Base-by-base conservation (phyloP, 2,113 vertebrate species). In the Neofelis nebulosa region DNA sequence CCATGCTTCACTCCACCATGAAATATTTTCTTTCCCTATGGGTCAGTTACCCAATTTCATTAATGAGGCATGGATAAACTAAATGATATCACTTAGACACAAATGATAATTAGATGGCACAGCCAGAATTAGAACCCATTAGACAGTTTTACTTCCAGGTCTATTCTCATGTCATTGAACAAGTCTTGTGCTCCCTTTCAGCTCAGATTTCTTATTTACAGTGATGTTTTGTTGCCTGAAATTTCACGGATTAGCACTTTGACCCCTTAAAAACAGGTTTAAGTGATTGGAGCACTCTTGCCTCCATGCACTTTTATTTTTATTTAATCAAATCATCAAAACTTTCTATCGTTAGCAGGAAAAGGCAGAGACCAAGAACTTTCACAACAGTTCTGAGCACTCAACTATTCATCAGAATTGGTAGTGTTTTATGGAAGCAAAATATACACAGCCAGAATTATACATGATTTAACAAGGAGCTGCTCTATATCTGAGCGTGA, bases 281-380 rank as follows among this genome's bases (percentile, higher is more conserved):
- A 95, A 71, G 13, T 91, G 78, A 86, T 36, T 41, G 23, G 11
- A 92, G 52, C 19, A 29, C 25, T 91, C 61, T 82, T 95, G 80
- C 76, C n/a, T 95, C 84, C 66, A 38, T 92, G 50, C 65, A 45
- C 57, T 97, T 94, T 96, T 68, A 74, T 69, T 92, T 98, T 96
- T 95, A 48, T 52, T 91, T 84, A 91, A 90, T 95, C 91, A 94
- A 50, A 98, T 94, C 69, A 97, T 76, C 87, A 95, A 69, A 68
- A 97, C 33, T 61, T 94, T 98, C 97, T 93, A 76, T 95, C 97
- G 55, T 97, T 98, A 97, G 65, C 93, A 38, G 55, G 92, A 97
- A 97, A 98, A 96, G 65, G 11, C 55, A 93, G 80, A 95, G 36
- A 82, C n/a, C 14, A 78, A 63, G 85, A 93, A 61, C 52, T 82